Percentiles rank a stretch among this genome's conserved stretches.
phyloP scores from a whole-genome alignment of 2,888 invertebrate species.

The Ctena decussata region DNA sequence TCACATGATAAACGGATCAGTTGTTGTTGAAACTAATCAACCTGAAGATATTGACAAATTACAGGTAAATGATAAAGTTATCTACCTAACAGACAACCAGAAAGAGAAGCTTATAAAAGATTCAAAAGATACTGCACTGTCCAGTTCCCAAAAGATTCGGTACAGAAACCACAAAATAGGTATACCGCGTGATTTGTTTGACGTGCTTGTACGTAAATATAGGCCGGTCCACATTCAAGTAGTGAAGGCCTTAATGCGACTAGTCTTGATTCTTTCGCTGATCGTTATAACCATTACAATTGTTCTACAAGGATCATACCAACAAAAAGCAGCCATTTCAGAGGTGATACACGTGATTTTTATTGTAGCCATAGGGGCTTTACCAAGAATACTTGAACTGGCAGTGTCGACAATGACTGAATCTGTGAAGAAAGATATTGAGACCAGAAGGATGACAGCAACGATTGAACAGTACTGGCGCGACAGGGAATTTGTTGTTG shows the following conservation, averaged over 20 bases:
- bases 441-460: conserved; percentile 15
- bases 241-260: conserved; percentile 9
- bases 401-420: conserved; percentile 26
- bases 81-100: conserved; percentile 15
- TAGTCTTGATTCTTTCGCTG: conserved; percentile 19
- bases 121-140: not conserved
- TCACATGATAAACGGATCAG: conserved; percentile 12
- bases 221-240: conserved; percentile 40
- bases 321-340: conserved; percentile 15
- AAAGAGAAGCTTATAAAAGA: too few species aligned
- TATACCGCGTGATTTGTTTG: conserved; percentile 35
- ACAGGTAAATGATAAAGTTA: conserved; percentile 17
- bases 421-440: conserved; percentile 38
- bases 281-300: conserved; percentile 30
- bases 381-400: conserved; percentile 42
- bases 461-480: not conserved
- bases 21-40: conserved; percentile 5
- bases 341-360: conserved; percentile 53
- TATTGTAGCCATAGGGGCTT: conserved; percentile 42
- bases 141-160: not conserved
- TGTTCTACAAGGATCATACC: conserved; percentile 2
- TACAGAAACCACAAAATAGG: conserved; percentile 27
- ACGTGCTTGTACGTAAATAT: conserved; percentile 21
- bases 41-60: conserved; percentile 8
- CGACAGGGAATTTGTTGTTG: not conserved